Percentiles rank a stretch among this genome's conserved stretches.
Conservation (phyloP, 2,113 vertebrate genomes). For the Pao palembangensis region DNA sequence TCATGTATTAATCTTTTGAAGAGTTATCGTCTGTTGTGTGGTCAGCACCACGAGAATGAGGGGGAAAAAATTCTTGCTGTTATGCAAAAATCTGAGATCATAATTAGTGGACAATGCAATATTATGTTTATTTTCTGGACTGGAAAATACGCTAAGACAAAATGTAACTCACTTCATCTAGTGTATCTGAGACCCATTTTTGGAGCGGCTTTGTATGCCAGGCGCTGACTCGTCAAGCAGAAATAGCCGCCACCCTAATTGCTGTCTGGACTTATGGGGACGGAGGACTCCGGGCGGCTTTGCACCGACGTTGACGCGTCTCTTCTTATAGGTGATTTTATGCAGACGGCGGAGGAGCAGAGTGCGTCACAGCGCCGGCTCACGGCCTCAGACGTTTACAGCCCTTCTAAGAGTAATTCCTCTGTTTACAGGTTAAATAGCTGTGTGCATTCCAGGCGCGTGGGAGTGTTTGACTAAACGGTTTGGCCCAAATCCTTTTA, state of each 20-base stretch:
- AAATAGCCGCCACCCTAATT: slow-evolving; percentile 63
- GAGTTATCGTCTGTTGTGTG: slow-evolving; percentile 8
- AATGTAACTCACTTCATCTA: slow-evolving; percentile 43
- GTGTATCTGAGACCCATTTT: slow-evolving; percentile 49
- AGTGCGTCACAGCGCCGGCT: neutral
- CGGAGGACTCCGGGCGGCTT: slow-evolving; percentile 33
- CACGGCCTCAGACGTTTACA: slow-evolving; percentile 14
- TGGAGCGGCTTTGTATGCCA: slow-evolving; percentile 36
- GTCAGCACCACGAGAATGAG: slow-evolving; percentile 9
- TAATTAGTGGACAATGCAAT: slow-evolving; percentile 65
- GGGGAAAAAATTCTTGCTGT: slow-evolving; percentile 32
- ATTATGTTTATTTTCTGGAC: slow-evolving; percentile 69
- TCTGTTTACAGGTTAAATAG: slow-evolving; percentile 56
- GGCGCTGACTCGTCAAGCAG: slow-evolving; percentile 51
- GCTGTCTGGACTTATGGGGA: slow-evolving; percentile 52
- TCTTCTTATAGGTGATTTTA: slow-evolving; percentile 40
- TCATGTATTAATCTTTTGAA: no score
- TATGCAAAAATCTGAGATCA: slow-evolving; percentile 62
- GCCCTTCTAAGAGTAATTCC: slow-evolving; percentile 26
- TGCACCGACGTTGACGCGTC: slow-evolving; percentile 32
- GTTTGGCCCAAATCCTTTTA: slow-evolving; percentile 22
- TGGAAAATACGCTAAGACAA: slow-evolving; percentile 66
- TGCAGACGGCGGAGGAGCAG: no score
- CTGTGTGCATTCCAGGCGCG: slow-evolving; percentile 27
- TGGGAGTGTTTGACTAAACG: slow-evolving; percentile 21